Evolutionary conservation across 2,113 vertebrate species (phyloP).

Genomic region (Campylomormyrus numenius): DNA sequence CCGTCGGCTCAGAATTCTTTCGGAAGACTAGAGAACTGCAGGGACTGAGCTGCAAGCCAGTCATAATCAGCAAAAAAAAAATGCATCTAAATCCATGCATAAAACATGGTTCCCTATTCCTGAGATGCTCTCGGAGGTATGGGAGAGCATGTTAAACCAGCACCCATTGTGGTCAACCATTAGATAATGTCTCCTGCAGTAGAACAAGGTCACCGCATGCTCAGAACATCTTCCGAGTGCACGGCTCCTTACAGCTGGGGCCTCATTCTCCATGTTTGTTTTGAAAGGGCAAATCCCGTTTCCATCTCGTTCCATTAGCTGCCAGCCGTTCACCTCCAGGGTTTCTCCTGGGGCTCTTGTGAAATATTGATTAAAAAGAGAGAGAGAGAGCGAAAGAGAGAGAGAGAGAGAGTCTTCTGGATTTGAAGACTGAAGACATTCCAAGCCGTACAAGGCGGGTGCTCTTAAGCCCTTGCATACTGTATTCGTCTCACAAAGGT

Average conservation of each 20-base stretch:
- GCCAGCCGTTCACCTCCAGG: constrained; percentile 87
- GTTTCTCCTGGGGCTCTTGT: constrained; percentile 90
- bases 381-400: neutral
- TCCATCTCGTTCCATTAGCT: constrained; percentile 95
- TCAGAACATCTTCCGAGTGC: constrained; percentile 29
- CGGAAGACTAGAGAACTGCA: neutral
- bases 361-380: constrained; percentile 95
- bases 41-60: constrained; percentile 36
- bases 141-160: constrained; percentile 49
- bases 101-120: constrained; percentile 58
- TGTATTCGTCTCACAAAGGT: constrained; percentile 46
- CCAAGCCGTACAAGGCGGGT: constrained; percentile 44
- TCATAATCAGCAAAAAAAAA: constrained; percentile 46
- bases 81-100: constrained; percentile 57
- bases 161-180: constrained; percentile 47
- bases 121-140: constrained; percentile 42
- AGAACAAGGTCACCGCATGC: constrained; percentile 53
- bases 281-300: constrained; percentile 89
- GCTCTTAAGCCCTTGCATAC: constrained; percentile 50
- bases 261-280: constrained; percentile 72
- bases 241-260: constrained; percentile 37
- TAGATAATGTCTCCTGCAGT: constrained; percentile 46
- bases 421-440: constrained; percentile 45
- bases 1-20: neutral
- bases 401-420: constrained; percentile 48